Percentiles rank a stretch among this genome's conserved stretches.
Conservation (phyloP, 2,888 invertebrate genomes). For the Plebejus argus region DNA sequence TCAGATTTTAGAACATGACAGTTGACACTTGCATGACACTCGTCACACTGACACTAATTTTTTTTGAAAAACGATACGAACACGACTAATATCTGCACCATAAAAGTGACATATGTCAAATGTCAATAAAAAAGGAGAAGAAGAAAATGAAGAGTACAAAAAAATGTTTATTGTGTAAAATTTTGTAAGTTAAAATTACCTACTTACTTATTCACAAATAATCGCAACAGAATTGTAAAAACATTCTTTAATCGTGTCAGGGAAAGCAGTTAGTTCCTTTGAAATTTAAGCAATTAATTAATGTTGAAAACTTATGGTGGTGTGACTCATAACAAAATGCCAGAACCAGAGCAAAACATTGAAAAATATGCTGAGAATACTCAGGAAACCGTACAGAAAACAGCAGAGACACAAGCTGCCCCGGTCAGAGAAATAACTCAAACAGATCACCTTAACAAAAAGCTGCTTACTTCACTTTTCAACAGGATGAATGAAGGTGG, state of each 20-base stretch:
- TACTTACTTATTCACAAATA: neutral
- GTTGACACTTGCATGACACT: too few relatives aligned
- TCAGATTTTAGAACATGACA: too few relatives aligned
- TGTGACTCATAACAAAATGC: constrained; percentile 49
- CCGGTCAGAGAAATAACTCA: constrained; percentile 78
- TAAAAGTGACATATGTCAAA: too few relatives aligned
- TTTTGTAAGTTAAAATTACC: too few relatives aligned
- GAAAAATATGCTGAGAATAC: constrained; percentile 48
- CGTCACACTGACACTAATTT: too few relatives aligned
- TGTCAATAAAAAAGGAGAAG: too few relatives aligned
- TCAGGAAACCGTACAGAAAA: neutral
- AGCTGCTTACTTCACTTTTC: constrained; percentile 82
- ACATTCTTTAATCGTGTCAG: neutral
- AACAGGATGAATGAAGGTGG: constrained; percentile 79
- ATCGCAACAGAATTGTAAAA: neutral
- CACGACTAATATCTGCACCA: too few relatives aligned
- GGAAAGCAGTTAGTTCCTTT: neutral
- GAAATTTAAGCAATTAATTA: neutral
- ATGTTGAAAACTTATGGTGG: neutral
- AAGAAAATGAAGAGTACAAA: too few relatives aligned
- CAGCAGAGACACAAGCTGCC: constrained; percentile 46
- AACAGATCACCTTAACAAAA: constrained; percentile 85
- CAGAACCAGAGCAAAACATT: constrained; percentile 58
- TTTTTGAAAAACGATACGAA: too few relatives aligned
- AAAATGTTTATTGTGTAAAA: too few relatives aligned